phyloP scores from a whole-genome alignment of 2,113 vertebrate species.

The Cynopterus brachyotis region DNA sequence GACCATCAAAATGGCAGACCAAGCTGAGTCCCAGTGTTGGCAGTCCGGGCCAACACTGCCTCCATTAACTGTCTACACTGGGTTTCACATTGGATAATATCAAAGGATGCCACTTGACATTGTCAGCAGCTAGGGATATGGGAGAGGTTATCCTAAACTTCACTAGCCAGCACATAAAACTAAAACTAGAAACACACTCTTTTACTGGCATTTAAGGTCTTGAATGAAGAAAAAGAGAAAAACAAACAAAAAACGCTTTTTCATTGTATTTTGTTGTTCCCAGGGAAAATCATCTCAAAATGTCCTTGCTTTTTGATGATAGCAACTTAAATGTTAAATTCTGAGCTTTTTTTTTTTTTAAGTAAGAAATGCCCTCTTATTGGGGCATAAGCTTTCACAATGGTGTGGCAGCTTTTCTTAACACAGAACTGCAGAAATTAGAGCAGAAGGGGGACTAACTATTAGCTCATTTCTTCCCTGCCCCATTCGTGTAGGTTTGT shows the following conservation, averaged over 20 bases:
- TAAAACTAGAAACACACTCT: slow-evolving; percentile 10
- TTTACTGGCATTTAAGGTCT: slow-evolving; percentile 50
- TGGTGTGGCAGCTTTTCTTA: slow-evolving; percentile 50
- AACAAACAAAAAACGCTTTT: neutral
- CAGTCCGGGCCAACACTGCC: neutral
- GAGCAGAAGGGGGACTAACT: slow-evolving; percentile 29
- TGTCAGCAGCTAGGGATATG: neutral
- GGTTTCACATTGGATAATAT: slow-evolving; percentile 39
- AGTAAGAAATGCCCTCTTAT: slow-evolving; percentile 43
- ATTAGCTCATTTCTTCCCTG: slow-evolving; percentile 71
- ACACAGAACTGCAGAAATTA: slow-evolving; percentile 43
- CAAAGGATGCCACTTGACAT: neutral
- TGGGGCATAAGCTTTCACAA: slow-evolving; percentile 52
- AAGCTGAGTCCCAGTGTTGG: slow-evolving; percentile 20
- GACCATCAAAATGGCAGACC: neutral
- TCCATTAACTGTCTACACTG: neutral
- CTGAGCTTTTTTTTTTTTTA: slow-evolving; percentile 11
- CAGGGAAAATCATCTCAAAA: slow-evolving; percentile 15
- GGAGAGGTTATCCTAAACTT: slow-evolving; percentile 41
- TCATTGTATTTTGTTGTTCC: slow-evolving; percentile 56
- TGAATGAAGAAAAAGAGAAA: neutral
- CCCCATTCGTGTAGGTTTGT: slow-evolving; percentile 65
- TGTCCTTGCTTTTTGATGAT: slow-evolving; percentile 29
- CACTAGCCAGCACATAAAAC: neutral
- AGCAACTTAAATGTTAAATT: slow-evolving; percentile 44